Evolutionary conservation across 2,113 vertebrate species (phyloP).

Genomic region (Cyprinus carpio): DNA sequence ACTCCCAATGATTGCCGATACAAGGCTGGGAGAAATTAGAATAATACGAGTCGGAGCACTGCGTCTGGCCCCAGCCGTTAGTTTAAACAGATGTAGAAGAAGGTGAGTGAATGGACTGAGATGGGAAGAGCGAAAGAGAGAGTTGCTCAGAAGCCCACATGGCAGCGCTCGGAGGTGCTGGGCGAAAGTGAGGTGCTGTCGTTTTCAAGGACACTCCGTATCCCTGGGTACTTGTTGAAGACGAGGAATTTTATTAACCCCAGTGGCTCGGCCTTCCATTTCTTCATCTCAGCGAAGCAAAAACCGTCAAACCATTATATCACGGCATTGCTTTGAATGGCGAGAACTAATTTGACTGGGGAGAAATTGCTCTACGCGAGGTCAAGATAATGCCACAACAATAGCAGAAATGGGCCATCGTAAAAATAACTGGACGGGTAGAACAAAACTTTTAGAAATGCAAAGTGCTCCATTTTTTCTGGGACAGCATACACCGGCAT

Average conservation of each 20-base stretch:
- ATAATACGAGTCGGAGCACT: background rate
- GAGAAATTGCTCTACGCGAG: conserved; percentile 79
- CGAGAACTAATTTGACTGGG: conserved; percentile 83
- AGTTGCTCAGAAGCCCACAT: conserved; percentile 62
- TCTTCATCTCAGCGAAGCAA: conserved; percentile 73
- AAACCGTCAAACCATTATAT: conserved; percentile 76
- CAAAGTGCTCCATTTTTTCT: conserved; percentile 76
- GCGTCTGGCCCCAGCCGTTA: too few species aligned
- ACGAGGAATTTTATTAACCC: conserved; percentile 86
- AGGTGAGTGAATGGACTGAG: conserved; percentile 13
- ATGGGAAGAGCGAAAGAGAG: conserved; percentile 44
- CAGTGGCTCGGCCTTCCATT: conserved; percentile 75
- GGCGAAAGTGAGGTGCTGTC: conserved; percentile 70
- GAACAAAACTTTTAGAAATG: conserved; percentile 74
- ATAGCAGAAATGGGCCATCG: conserved; percentile 81
- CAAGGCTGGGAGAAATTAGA: background rate
- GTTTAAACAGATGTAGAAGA: conserved; percentile 13
- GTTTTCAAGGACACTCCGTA: conserved; percentile 79
- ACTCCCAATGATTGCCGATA: conserved; percentile 1
- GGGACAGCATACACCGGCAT: conserved; percentile 73
- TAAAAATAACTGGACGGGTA: conserved; percentile 79
- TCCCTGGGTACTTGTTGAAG: conserved; percentile 84
- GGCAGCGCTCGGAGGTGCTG: conserved; percentile 64
- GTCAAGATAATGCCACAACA: conserved; percentile 83
- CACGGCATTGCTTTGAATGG: conserved; percentile 74